Evolutionary conservation across 1,140 invertebrate genomes (phyloP).

Genomic region (Lucilia cuprina): DNA sequence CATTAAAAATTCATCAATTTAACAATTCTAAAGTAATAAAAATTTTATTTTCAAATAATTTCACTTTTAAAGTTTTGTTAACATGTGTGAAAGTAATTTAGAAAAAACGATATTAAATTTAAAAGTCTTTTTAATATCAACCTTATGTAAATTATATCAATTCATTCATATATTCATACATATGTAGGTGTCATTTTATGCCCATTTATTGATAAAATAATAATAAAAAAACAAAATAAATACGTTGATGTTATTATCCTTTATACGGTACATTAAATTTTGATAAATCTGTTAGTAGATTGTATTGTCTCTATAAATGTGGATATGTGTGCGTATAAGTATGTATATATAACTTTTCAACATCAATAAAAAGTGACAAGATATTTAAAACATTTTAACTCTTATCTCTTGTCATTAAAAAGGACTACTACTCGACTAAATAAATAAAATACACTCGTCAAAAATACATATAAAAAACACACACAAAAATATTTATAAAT

Average conservation of each 20-base stretch:
- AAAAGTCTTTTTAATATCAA: too few relatives aligned
- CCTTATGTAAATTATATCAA: too few relatives aligned
- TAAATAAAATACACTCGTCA: background rate
- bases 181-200: too few relatives aligned
- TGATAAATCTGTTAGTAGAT: background rate
- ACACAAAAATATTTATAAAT: too few relatives aligned
- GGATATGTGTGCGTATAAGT: background rate
- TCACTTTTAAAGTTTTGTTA: too few relatives aligned
- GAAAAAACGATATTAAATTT: too few relatives aligned
- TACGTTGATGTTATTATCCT: background rate
- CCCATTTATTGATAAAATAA: too few relatives aligned
- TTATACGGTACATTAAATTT: background rate
- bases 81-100: too few relatives aligned
- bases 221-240: background rate
- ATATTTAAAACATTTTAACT: conserved; percentile 3
- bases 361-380: conserved; percentile 3
- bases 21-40: too few relatives aligned
- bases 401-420: background rate
- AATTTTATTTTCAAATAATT: too few relatives aligned
- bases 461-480: background rate
- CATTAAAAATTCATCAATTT: too few relatives aligned
- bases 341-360: background rate
- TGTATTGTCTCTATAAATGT: background rate
- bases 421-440: background rate
- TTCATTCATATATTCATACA: too few relatives aligned